Evolutionary conservation across 2,113 vertebrate genomes (phyloP).

Genomic region (Catharus fuscescens): DNA sequence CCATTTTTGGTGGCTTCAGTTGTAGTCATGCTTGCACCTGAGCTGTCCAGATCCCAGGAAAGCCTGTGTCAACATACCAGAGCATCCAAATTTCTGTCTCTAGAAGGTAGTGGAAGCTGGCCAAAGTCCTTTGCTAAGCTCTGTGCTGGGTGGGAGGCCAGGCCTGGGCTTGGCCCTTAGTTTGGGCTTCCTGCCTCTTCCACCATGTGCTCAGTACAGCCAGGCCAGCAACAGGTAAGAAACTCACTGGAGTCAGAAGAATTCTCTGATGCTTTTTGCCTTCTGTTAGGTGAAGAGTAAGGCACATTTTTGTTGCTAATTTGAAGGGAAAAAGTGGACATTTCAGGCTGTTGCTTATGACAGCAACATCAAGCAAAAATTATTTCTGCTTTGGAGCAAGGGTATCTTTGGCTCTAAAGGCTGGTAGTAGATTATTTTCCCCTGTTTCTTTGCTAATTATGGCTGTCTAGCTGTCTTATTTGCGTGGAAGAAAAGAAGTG

Average conservation of each 20-base stretch:
- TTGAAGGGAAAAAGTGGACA: not conserved
- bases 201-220: fast-evolving
- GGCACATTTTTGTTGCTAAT: not conserved
- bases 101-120: not conserved
- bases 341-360: not conserved
- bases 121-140: not conserved
- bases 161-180: not conserved
- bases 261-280: not conserved
- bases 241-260: not conserved
- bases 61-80: fast-evolving
- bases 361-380: not conserved
- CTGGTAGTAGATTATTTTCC: not conserved
- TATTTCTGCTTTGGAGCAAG: not conserved
- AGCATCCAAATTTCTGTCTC: not conserved
- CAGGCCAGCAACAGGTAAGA: not conserved
- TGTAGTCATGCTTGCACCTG: not conserved
- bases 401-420: not conserved
- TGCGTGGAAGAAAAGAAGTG: not conserved
- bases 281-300: not conserved
- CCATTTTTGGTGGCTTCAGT: not conserved
- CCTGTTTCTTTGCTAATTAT: not conserved
- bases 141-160: not conserved
- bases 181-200: not conserved
- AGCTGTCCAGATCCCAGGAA: not conserved
- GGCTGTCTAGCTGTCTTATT: not conserved